Evolutionary conservation across 2,113 vertebrate species (phyloP).

Genomic region (Neogobius melanostomus): DNA sequence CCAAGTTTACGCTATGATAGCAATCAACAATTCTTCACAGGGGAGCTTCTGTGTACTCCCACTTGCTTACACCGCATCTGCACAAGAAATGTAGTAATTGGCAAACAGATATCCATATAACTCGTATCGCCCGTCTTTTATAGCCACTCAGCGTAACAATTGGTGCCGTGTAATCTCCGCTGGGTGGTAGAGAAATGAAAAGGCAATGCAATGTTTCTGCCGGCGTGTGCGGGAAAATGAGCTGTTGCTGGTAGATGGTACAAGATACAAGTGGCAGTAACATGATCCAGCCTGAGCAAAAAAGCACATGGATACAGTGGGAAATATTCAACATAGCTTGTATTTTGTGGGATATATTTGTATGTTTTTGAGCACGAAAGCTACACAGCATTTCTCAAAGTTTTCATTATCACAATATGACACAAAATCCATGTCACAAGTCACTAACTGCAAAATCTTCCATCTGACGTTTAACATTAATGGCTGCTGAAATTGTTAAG

Average conservation of each 20-base stretch:
- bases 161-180: conserved; percentile 54
- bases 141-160: conserved; percentile 63
- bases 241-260: conserved; percentile 21
- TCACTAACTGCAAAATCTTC: too few relatives aligned
- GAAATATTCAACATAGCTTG: conserved; percentile 30
- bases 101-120: conserved; percentile 63
- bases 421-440: too few relatives aligned
- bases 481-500: too few relatives aligned
- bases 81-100: conserved; percentile 69
- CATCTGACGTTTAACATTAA: too few relatives aligned
- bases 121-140: conserved; percentile 48
- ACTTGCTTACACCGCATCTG: conserved; percentile 50
- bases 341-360: conserved; percentile 1
- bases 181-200: conserved; percentile 56
- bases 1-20: conserved; percentile 49
- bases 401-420: too few relatives aligned
- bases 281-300: conserved; percentile 27
- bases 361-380: too few relatives aligned
- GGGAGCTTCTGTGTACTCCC: conserved; percentile 49
- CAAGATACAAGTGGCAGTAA: conserved; percentile 16
- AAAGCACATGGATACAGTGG: neutral
- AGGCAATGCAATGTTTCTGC: conserved; percentile 49
- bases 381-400: too few relatives aligned
- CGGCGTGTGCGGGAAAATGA: conserved; percentile 36
- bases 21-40: conserved; percentile 67